A percentile compares a stretch with the other conserved stretches of the same genome.
phyloP scores from a whole-genome alignment of 2,888 invertebrate genomes.

The Pristionchus entomophagus region DNA sequence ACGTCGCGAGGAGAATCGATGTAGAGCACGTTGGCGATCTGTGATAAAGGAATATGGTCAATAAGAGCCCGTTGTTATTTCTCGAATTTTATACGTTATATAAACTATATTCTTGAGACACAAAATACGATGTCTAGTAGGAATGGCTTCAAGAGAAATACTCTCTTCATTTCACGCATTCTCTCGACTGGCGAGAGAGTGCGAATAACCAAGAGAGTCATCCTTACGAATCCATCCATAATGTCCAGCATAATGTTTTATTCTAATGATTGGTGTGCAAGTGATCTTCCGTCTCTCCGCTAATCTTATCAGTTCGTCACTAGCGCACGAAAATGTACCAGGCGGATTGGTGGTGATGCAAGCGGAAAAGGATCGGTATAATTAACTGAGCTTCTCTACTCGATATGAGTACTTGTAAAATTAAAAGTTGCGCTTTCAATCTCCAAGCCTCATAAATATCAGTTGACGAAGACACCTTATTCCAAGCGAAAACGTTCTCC shows the following conservation, averaged over 20 bases:
- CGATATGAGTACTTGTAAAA: too few species aligned
- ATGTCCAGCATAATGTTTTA: background rate
- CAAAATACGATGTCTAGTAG: too few species aligned
- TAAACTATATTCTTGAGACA: background rate
- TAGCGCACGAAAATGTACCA: background rate
- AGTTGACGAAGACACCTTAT: slow-evolving; percentile 61
- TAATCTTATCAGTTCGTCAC: background rate
- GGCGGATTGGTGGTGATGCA: background rate
- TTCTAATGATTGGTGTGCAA: too few species aligned
- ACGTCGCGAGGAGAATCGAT: slow-evolving; percentile 79
- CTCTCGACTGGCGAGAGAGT: too few species aligned
- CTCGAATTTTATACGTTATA: background rate
- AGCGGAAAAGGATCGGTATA: background rate
- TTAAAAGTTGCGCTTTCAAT: background rate
- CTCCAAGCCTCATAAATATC: background rate
- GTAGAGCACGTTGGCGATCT: slow-evolving; percentile 78
- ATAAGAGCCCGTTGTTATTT: too few species aligned
- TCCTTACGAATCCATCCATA: too few species aligned
- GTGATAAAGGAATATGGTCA: too few species aligned
- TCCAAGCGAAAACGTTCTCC: slow-evolving; percentile 73
- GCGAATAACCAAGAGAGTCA: too few species aligned
- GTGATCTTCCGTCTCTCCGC: background rate
- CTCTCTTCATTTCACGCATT: too few species aligned
- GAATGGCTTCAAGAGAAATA: too few species aligned
- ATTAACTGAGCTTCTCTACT: background rate